Conservation (phyloP, 2,113 vertebrate species). For the Mobula birostris region DNA sequence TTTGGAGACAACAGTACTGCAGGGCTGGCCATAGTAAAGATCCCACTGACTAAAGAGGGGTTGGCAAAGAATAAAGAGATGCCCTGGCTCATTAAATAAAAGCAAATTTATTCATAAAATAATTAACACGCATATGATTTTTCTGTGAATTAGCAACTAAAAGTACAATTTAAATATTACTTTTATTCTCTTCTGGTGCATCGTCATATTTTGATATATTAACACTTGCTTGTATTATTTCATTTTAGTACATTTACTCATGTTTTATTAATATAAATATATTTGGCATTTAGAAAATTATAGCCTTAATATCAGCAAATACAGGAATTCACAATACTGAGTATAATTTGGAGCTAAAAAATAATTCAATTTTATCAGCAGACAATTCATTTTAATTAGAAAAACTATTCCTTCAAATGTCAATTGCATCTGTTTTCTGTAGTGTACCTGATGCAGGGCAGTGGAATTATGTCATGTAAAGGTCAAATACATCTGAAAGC, state of each 20-base stretch:
- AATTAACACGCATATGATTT: background rate
- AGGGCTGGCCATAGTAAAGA: background rate
- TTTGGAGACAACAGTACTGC: background rate
- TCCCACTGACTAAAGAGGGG: background rate
- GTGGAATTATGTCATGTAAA: slow-evolving; percentile 21
- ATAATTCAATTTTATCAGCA: slow-evolving; percentile 5
- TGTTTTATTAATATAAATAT: background rate
- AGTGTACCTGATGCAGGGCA: slow-evolving; percentile 11
- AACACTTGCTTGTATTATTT: background rate
- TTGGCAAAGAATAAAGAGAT: background rate
- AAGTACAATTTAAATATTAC: background rate
- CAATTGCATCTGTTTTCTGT: slow-evolving; percentile 30
- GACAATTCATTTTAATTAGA: slow-evolving; percentile 16
- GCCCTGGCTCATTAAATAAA: background rate
- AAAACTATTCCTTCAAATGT: slow-evolving; percentile 17
- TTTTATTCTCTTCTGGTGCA: background rate
- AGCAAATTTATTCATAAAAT: background rate
- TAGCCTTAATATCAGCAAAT: background rate
- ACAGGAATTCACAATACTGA: background rate
- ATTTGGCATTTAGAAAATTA: background rate
- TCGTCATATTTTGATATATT: background rate
- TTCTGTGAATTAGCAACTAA: background rate
- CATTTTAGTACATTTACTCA: background rate
- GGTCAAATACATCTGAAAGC: slow-evolving; percentile 18
- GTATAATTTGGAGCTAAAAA: background rate